Conservation (phyloP, 2,113 vertebrate species). For the Microcebus murinus region DNA sequence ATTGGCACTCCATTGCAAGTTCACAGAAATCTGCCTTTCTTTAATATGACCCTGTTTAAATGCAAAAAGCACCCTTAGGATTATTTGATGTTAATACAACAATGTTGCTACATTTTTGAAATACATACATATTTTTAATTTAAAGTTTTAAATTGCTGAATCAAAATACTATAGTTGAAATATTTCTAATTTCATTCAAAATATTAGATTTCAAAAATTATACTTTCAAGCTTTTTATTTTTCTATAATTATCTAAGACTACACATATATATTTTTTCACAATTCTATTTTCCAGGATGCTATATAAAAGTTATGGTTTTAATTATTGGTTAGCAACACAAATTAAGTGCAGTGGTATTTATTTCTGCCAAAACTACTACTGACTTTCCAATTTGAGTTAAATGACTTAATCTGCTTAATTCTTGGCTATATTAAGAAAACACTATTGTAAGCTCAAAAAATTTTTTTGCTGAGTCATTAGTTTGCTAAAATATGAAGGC, state of each 20-base stretch:
- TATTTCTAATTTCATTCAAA: not conserved
- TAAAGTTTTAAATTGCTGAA: not conserved
- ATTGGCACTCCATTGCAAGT: not conserved
- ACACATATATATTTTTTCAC: not conserved
- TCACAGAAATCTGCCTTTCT: not conserved
- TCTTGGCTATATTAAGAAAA: not conserved
- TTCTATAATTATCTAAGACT: not conserved
- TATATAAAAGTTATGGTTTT: not conserved
- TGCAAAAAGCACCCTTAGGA: not conserved
- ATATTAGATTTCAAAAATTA: not conserved
- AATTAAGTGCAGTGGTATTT: not conserved
- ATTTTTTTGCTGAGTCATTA: not conserved
- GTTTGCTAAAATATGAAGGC: not conserved
- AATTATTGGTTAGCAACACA: not conserved
- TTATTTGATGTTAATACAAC: slow-evolving; percentile 34
- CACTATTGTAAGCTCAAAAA: not conserved
- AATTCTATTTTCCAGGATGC: slow-evolving; percentile 11
- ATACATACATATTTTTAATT: not conserved
- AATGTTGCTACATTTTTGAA: not conserved
- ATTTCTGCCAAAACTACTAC: not conserved
- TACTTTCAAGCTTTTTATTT: not conserved
- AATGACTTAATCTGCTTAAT: not conserved
- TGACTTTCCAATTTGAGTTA: not conserved
- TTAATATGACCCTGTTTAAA: not conserved
- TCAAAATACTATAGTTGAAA: not conserved